These are phyloP conservation scores for Caradrina kadenii DNA, from an alignment of 2,888 invertebrate genomes.

Conservation along the genomic window DNA sequence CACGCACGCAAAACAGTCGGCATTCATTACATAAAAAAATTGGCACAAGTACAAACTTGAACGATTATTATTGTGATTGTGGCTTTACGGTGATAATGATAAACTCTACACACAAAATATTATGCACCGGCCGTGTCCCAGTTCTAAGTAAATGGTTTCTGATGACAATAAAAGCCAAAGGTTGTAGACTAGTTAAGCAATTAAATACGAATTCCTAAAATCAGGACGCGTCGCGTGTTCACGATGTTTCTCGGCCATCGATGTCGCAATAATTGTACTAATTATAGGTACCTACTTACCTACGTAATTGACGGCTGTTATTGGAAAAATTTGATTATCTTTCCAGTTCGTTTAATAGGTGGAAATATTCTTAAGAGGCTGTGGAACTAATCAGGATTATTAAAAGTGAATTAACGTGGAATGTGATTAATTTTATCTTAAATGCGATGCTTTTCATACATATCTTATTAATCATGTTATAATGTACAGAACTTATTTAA, in stretches of 20 bases:
- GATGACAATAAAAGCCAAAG: constrained; percentile 72
- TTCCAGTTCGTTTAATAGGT: constrained; percentile 17
- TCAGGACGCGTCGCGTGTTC: constrained; percentile 54
- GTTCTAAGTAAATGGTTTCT: constrained; percentile 53
- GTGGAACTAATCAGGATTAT: constrained; percentile 1
- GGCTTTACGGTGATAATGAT: constrained; percentile 33
- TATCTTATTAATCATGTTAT: no score
- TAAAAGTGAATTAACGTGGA: constrained; percentile 1
- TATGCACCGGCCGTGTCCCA: constrained; percentile 63
- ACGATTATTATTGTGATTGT: constrained; percentile 42
- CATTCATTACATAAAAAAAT: constrained; percentile 64
- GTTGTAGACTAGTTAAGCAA: constrained; percentile 58
- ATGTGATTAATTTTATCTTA: constrained; percentile 9
- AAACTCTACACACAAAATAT: constrained; percentile 45
- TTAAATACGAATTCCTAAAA: constrained; percentile 57
- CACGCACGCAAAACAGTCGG: constrained; percentile 38
- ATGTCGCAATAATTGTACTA: constrained; percentile 39
- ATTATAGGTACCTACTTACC: constrained; percentile 41
- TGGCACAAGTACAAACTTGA: constrained; percentile 65
- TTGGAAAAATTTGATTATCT: constrained; percentile 32
- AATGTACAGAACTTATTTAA: no score
- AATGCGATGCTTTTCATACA: no score
- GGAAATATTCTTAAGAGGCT: constrained; percentile 23
- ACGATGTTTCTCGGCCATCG: constrained; percentile 49
- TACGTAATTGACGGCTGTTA: constrained; percentile 18